Conservation (phyloP, 2,888 invertebrate genomes). For the Himalopsyche japonica region DNA sequence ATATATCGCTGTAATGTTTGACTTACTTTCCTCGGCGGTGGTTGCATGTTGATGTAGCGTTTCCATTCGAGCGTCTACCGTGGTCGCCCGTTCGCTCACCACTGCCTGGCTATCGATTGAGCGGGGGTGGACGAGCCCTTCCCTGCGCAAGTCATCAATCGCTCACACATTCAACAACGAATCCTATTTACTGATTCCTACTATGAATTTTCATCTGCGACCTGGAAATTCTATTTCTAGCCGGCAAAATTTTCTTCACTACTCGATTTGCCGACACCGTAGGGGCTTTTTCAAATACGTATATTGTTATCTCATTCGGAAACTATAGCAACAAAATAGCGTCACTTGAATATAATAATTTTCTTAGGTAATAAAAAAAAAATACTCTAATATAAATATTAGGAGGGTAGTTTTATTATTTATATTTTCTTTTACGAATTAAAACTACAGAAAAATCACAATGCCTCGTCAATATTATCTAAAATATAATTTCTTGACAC, state of each 20-base stretch:
- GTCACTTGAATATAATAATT: no score
- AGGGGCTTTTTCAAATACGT: no score
- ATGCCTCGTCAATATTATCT: no score
- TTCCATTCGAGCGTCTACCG: conserved; percentile 21
- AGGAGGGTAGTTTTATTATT: no score
- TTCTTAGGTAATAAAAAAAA: no score
- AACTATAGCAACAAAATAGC: no score
- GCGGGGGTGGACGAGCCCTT: conserved; percentile 4
- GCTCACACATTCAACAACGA: conserved; percentile 4
- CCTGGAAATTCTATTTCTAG: neutral
- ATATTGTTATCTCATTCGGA: no score
- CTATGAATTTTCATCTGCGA: neutral
- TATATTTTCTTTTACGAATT: no score
- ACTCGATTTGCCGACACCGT: no score
- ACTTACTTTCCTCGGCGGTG: conserved; percentile 84
- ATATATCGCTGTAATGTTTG: neutral
- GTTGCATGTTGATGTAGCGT: conserved; percentile 68
- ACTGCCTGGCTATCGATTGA: conserved; percentile 24
- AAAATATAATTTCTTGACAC: no score
- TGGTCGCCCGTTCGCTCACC: conserved; percentile 3
- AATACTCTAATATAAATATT: no score
- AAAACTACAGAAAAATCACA: no score
- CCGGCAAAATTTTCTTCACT: neutral
- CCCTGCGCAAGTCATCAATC: conserved; percentile 7
- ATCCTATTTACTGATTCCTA: neutral